Evolutionary conservation across 1,140 invertebrate species (phyloP), one percentile per base, ranked within the genome.

Genomic region (Drosophila ambigua): DNA sequence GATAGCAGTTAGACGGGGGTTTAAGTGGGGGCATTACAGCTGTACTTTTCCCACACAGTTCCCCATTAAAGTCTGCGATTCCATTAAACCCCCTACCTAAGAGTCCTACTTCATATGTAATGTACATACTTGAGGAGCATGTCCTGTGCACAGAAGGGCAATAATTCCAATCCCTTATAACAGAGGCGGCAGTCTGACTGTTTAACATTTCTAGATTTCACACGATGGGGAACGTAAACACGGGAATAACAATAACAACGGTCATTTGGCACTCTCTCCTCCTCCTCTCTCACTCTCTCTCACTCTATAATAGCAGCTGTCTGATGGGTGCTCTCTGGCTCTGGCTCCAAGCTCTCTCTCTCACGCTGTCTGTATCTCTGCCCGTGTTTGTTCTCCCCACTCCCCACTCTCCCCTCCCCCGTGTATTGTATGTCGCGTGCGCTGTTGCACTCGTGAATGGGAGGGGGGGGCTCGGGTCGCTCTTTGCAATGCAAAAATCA

Each of bases 401-500:
- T 11, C 31, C 16, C 16, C 8, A 13, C 26, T 28, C 5, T 23
- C 2, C 23, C 23, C n/a, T 16, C 28, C 7, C 31, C 31, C 9
- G 35, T 39, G 4, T 13, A 13, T 39, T 39, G 11, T 39, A 13
- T 39, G 35, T 39, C 35, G 35, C 35, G 35, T 39, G 62, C 44
- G n/a, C 8, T 39, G 41, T 15, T 63, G 50, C 60, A 57, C 52
- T 65, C 41, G 49, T 52, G 26, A 63, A 55, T 45, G 52, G 8
- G 35, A 39, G 51, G 20, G 20, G 16, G 15, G 24, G 44, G 26
- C 13, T n/a, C 31, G 35, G 20, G 65, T 63, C 74, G 80, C 80
- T 58, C 64, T 65, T 54, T 53, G 65, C 67, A 77, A 64, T 50
- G 39, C 43, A 48, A 83, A 83, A 83, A 83, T 83, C 80, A 84